Conservation (phyloP, 2,113 vertebrate genomes). For the Grammomys dolichurus region DNA sequence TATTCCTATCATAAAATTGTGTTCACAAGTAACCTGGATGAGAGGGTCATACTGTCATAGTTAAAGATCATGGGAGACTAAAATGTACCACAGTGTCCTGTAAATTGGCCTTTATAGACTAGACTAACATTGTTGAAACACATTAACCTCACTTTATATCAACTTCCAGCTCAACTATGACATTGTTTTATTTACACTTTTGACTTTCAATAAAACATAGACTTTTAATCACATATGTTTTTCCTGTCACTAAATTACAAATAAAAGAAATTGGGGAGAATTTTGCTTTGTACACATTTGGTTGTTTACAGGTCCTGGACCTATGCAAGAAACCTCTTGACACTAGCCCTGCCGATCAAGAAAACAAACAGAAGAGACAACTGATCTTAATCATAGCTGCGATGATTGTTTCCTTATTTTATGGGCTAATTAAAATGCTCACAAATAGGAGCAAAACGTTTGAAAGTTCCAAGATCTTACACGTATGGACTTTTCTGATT, state of each 20-base stretch:
- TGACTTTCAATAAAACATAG: not conserved
- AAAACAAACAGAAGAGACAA: not conserved
- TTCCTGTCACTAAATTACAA: not conserved
- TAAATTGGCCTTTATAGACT: not conserved
- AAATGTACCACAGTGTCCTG: accelerated
- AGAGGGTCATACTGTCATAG: not conserved
- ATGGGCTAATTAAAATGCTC: not conserved
- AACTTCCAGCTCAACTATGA: too few relatives aligned
- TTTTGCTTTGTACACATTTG: not conserved
- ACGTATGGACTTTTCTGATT: not conserved
- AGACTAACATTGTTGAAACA: not conserved
- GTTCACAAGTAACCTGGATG: not conserved
- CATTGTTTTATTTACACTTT: not conserved
- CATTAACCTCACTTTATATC: not conserved
- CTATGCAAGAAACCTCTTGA: not conserved
- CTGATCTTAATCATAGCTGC: not conserved
- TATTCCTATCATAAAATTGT: not conserved
- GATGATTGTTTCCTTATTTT: not conserved
- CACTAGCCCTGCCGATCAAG: not conserved
- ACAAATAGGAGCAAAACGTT: not conserved
- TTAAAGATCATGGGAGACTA: not conserved
- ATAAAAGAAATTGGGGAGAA: not conserved
- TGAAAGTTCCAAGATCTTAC: not conserved
- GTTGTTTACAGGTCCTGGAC: not conserved
- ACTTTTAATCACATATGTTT: not conserved